Evolutionary conservation across 2,797 vertebrate species (phyloP).

Genomic region (Crotalus adamanteus): DNA sequence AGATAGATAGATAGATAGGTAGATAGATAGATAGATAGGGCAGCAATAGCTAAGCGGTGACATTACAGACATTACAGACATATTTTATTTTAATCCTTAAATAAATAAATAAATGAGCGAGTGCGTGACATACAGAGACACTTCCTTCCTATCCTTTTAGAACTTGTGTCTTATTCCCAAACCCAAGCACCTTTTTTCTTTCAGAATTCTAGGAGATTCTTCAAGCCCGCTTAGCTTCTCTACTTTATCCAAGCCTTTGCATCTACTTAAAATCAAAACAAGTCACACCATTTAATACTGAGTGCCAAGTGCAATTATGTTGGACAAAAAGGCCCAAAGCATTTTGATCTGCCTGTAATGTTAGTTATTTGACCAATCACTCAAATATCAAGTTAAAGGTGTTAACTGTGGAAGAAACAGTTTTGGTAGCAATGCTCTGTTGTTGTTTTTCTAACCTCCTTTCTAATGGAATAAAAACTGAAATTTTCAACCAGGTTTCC

Average conservation of each 20-base stretch:
- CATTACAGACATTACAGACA: not conserved
- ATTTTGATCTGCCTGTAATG: constrained; percentile 20
- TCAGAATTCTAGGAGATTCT: not conserved
- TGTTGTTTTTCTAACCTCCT: not conserved
- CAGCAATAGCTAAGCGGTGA: not conserved
- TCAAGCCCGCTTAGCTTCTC: not conserved
- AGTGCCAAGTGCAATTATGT: not conserved
- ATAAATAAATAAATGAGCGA: not conserved
- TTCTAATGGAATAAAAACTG: not conserved
- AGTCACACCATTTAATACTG: not conserved
- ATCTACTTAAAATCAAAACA: not conserved
- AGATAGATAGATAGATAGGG: too few relatives aligned
- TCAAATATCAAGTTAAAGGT: not conserved
- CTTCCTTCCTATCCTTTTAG: not conserved
- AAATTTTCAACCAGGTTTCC: not conserved
- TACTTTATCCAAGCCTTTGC: not conserved
- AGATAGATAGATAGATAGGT: too few relatives aligned
- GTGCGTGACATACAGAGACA: not conserved
- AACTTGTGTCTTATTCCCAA: not conserved
- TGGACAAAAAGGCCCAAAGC: not conserved
- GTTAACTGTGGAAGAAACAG: not conserved
- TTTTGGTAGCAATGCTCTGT: not conserved
- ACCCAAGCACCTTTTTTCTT: not conserved
- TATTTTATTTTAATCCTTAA: not conserved
- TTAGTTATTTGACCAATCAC: not conserved